Percentiles rank a stretch among this genome's conserved stretches.
phyloP scores from a whole-genome alignment of 35 echinoderm and acorn worm species.

The Eucidaris tribuloides region DNA sequence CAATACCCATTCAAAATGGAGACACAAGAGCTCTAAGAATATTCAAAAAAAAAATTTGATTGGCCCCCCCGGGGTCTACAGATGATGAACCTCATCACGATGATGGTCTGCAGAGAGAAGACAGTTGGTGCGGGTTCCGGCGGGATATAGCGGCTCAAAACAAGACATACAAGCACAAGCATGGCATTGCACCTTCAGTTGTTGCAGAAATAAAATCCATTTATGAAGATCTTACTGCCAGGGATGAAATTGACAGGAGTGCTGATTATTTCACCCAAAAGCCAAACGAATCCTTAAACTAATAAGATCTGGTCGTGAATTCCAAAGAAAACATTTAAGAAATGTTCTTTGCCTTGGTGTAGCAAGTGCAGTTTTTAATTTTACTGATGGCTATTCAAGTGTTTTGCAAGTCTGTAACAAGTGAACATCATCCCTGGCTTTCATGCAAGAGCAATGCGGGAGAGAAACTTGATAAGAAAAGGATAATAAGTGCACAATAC shows the following conservation, averaged over 20 bases:
- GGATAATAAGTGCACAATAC: too few relatives aligned
- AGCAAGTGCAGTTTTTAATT: neutral
- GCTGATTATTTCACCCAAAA: neutral
- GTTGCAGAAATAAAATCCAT: neutral
- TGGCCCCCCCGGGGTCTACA: too few relatives aligned
- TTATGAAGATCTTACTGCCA: slow-evolving; percentile 28
- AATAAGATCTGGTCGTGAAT: neutral
- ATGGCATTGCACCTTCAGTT: neutral
- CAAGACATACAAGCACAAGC: neutral
- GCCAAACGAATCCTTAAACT: neutral
- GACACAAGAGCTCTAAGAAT: slow-evolving; percentile 24
- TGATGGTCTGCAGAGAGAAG: slow-evolving; percentile 11
- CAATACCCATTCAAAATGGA: slow-evolving; percentile 20
- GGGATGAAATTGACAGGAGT: neutral
- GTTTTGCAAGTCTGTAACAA: neutral
- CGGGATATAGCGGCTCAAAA: neutral
- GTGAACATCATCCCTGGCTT: neutral
- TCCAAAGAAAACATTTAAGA: neutral
- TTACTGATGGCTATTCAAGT: neutral
- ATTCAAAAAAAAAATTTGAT: slow-evolving; percentile 4
- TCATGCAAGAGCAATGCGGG: neutral
- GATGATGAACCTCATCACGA: slow-evolving; percentile 15
- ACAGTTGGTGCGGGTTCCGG: neutral
- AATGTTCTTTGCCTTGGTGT: neutral
- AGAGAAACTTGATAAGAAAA: neutral